phyloP scores from a whole-genome alignment of 2,888 invertebrate genomes.

The Chrysotoxum bicinctum region DNA sequence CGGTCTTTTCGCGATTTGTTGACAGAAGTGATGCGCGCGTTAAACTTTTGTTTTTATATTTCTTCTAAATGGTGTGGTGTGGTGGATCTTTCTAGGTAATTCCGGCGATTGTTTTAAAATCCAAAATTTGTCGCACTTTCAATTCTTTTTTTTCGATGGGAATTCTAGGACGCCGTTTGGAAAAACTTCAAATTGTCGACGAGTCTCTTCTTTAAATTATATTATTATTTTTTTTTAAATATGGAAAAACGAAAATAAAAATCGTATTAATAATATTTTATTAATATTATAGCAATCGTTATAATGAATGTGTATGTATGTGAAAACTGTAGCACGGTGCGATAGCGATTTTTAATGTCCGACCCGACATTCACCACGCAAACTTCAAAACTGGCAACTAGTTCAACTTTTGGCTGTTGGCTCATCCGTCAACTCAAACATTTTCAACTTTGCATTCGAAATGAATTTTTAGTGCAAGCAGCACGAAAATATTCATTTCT shows the following conservation, averaged over 20 bases:
- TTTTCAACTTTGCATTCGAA: slow-evolving; percentile 60
- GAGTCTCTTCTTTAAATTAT: neutral
- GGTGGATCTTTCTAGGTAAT: neutral
- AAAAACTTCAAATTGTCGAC: neutral
- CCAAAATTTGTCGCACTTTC: neutral
- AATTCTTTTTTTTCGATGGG: neutral
- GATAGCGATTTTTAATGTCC: slow-evolving; percentile 64
- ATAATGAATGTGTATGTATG: slow-evolving; percentile 5
- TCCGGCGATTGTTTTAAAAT: slow-evolving; percentile 6
- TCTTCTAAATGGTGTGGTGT: neutral
- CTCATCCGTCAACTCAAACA: slow-evolving; percentile 65
- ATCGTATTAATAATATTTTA: neutral
- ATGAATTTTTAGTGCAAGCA: slow-evolving; percentile 50
- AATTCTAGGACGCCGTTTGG: neutral
- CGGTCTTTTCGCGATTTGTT: slow-evolving; percentile 40
- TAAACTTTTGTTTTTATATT: slow-evolving; percentile 2
- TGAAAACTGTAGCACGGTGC: slow-evolving; percentile 64
- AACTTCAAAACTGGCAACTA: slow-evolving; percentile 78
- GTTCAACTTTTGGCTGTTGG: slow-evolving; percentile 54
- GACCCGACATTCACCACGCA: slow-evolving; percentile 79
- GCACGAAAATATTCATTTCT: neutral
- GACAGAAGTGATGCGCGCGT: slow-evolving; percentile 58
- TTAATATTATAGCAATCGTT: slow-evolving; percentile 28
- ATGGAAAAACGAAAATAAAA: slow-evolving; percentile 5
- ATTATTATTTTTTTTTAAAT: neutral